phyloP scores from a whole-genome alignment of 1,140 invertebrate species.

The Callitettix versicolor region DNA sequence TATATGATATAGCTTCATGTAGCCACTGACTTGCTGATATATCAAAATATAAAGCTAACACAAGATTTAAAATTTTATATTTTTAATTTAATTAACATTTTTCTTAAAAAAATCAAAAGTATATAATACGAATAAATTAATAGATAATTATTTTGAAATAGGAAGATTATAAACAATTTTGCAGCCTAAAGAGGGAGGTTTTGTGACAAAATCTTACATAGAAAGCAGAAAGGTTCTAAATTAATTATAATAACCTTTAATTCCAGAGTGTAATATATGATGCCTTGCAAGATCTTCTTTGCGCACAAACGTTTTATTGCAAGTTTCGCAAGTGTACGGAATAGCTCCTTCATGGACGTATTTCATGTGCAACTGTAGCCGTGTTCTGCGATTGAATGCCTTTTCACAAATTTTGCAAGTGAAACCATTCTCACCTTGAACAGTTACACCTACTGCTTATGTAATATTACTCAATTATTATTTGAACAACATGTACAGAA shows the following conservation, averaged over 20 bases:
- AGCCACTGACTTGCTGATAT: too few relatives aligned
- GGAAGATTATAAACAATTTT: too few relatives aligned
- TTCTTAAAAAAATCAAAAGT: too few relatives aligned
- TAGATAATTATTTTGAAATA: too few relatives aligned
- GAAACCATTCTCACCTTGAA: constrained; percentile 53
- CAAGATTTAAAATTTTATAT: too few relatives aligned
- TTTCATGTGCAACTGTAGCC: constrained; percentile 54
- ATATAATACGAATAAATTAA: too few relatives aligned
- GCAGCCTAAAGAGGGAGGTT: too few relatives aligned
- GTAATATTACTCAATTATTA: too few relatives aligned
- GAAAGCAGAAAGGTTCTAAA: constrained; percentile 1
- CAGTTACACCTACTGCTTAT: not conserved
- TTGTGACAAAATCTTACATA: too few relatives aligned
- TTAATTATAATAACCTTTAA: constrained; percentile 40
- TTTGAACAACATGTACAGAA: not conserved
- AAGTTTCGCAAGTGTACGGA: constrained; percentile 47
- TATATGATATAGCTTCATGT: too few relatives aligned
- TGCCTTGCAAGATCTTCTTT: constrained; percentile 56
- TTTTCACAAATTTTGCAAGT: constrained; percentile 60
- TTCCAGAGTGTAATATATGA: constrained; percentile 46
- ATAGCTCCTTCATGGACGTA: constrained; percentile 53
- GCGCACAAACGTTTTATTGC: constrained; percentile 51
- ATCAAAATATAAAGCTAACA: not conserved
- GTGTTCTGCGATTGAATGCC: constrained; percentile 55
- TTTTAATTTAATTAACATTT: too few relatives aligned